These are phyloP conservation scores for Drosophila robusta DNA, from an alignment of 2,888 invertebrate genomes.

Conservation along the genomic window DNA sequence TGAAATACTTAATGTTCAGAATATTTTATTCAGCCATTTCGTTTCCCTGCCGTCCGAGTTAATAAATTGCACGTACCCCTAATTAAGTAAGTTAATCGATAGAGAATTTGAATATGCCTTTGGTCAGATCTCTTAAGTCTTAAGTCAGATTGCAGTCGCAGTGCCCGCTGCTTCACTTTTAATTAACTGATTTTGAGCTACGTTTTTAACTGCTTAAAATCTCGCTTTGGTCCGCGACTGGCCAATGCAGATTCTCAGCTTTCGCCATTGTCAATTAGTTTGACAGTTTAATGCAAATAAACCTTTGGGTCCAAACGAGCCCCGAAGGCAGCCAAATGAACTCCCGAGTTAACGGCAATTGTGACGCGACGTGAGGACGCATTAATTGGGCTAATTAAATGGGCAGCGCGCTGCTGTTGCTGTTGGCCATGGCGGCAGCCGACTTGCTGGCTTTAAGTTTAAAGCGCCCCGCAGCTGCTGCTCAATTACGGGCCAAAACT, in stretches of 20 bases:
- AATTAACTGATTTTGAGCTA: conserved; percentile 43
- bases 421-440: conserved; percentile 21
- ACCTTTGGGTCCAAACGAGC: conserved; percentile 30
- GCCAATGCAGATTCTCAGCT: conserved; percentile 27
- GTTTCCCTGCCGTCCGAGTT: background rate
- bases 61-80: conserved; percentile 5
- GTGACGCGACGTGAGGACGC: conserved; percentile 54
- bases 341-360: conserved; percentile 40
- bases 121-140: background rate
- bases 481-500: conserved; percentile 45
- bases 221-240: conserved; percentile 18
- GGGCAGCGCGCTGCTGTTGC: conserved; percentile 23
- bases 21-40: no score
- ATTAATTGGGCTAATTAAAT: conserved; percentile 71
- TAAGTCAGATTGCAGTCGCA: no score
- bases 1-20: no score
- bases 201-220: conserved; percentile 8
- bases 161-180: conserved; percentile 16
- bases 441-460: conserved; percentile 58
- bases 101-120: background rate
- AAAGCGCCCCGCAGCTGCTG: conserved; percentile 32
- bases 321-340: conserved; percentile 25
- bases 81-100: conserved; percentile 4
- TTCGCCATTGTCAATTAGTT: conserved; percentile 62
- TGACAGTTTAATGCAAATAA: conserved; percentile 71